Conservation (phyloP, 1,140 invertebrate genomes). For the Cardiocondyla obscurior region DNA sequence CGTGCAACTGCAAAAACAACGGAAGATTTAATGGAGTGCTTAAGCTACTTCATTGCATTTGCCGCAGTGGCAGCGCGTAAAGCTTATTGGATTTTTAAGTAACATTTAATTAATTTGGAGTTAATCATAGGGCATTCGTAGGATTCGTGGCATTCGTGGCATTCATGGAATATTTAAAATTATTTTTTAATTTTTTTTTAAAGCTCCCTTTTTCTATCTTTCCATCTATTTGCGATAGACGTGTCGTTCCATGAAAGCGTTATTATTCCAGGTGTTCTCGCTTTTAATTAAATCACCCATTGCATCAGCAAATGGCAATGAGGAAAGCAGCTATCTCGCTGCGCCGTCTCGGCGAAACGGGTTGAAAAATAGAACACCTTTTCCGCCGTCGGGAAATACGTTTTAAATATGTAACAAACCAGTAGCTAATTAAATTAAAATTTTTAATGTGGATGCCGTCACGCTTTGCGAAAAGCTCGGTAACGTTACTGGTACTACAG, state of each 20-base stretch:
- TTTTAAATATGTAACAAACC: conserved; percentile 37
- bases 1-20: background rate
- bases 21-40: conserved; percentile 44
- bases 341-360: background rate
- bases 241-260: conserved; percentile 8
- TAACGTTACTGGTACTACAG: background rate
- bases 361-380: conserved; percentile 26
- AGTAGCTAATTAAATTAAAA: conserved; percentile 48
- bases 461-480: background rate
- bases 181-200: background rate
- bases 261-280: background rate
- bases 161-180: background rate
- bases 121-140: background rate
- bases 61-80: conserved; percentile 7
- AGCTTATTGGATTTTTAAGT: conserved; percentile 38
- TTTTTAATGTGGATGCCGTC: background rate
- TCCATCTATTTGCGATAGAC: background rate
- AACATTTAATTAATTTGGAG: background rate
- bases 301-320: conserved; percentile 65
- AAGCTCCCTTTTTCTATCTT: background rate
- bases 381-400: background rate
- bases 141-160: too few species aligned
- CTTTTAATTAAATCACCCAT: conserved; percentile 62
- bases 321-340: conserved; percentile 42
- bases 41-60: conserved; percentile 52